phyloP scores from a whole-genome alignment of 37 sponge, comb jelly and placozoan genomes.

The Crambe crambe region DNA sequence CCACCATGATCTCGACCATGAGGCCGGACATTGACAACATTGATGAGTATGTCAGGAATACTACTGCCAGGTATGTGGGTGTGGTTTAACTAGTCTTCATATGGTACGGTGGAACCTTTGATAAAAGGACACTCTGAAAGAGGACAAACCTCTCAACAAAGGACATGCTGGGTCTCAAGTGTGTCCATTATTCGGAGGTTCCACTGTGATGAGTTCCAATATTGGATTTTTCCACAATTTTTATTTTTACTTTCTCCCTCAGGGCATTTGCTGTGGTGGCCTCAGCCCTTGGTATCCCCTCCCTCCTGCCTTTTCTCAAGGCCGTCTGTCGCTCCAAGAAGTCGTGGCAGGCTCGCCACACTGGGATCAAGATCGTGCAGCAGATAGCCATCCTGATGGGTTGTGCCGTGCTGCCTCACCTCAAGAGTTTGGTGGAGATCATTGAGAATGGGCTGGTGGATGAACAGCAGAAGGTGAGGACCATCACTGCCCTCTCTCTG shows the following conservation, averaged over 20 bases:
- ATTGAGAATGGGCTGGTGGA: conserved; percentile 96
- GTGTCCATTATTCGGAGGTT: too few species aligned
- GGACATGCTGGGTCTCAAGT: too few species aligned
- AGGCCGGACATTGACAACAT: conserved; percentile 99
- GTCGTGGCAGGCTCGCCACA: conserved; percentile 98
- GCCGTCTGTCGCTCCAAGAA: conserved; percentile 98
- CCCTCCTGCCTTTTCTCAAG: conserved; percentile 97
- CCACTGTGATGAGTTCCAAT: too few species aligned
- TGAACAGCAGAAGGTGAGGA: conserved; percentile 99
- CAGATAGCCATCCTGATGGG: conserved; percentile 99
- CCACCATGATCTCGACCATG: conserved; percentile 99
- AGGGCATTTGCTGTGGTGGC: conserved; percentile 99
- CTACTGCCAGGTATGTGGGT: conserved; percentile 85
- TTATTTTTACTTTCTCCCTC: background rate
- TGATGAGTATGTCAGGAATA: conserved; percentile 99
- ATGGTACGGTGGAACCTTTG: background rate
- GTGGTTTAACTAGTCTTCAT: too few species aligned
- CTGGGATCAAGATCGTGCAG: conserved; percentile 97
- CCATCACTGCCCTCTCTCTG: conserved; percentile 97
- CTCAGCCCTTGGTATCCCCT: conserved; percentile 99
- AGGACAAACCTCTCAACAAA: too few species aligned
- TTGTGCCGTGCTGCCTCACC: conserved; percentile 98
- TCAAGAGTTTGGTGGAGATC: conserved; percentile 96
- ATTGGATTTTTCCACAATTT: too few species aligned
- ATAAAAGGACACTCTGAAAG: too few species aligned